Base-by-base conservation (phyloP, 2,797 vertebrate species). In the Gadopsis marmoratus region DNA sequence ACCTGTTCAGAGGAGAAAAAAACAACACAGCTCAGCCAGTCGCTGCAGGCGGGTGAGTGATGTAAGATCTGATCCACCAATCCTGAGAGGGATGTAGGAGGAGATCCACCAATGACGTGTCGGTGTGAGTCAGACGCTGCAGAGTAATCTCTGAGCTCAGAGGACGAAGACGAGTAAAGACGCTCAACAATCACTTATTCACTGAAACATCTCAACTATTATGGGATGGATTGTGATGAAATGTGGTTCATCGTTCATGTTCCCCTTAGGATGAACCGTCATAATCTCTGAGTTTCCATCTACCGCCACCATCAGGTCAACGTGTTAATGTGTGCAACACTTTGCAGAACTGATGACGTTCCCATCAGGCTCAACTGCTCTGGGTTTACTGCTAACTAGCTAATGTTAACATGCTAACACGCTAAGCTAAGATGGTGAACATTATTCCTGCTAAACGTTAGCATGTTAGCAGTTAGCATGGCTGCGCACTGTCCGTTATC, bases 11-110 rank as follows among this genome's bases (percentile, higher is more conserved):
- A 67, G 48, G 62, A 60, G 62, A 41, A 70, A 69, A 62, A 73
- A 68, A 48, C 0, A 61, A 10, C 62, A 14, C 5, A 1, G 73
- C 73, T 78, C 67, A 0, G 72, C 90, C 88, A 92, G 83, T 90
- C 72, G 3, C 17, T 5, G 58, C 12, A 2, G 5, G 41, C 1
- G 60, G 74, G 74, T 0, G 63, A 71, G 71, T 0, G 5, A 7
- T 35, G 4, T 26, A 9, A 29, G 35, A 21, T n/a, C 31, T 29
- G 31, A 74, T 68, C 80, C 65, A 48, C 82, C 89, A 87, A 87
- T 83, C 80, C n/a, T 14, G 63, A 73, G 7, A 10, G 33, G 1
- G 67, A 58, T 16, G 63, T 50, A 31, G 51, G 76, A 66, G 54
- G 72, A 61, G 55, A 58, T 79, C 62, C 76, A 78, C 87, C 85